A percentile compares a stretch with the other conserved stretches of the same genome.
Conservation (phyloP, 2,888 invertebrate genomes). For the Stratiomys singularior region DNA sequence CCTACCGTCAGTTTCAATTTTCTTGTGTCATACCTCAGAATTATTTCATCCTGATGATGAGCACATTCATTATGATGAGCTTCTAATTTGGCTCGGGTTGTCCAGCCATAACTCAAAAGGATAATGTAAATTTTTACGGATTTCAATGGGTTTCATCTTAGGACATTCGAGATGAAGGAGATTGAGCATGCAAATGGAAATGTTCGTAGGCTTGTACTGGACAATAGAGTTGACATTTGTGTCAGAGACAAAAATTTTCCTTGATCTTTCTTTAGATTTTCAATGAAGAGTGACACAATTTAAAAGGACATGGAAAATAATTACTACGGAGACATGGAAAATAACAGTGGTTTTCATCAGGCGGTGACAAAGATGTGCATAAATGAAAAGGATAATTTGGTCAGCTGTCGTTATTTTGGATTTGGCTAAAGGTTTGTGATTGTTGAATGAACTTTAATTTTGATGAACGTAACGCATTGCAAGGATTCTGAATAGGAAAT, state of each 20-base stretch:
- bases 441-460: no score
- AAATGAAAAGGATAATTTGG: no score
- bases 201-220: constrained; percentile 24
- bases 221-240: constrained; percentile 8
- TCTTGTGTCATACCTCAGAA: not conserved
- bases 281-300: constrained; percentile 36
- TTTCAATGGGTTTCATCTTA: constrained; percentile 11
- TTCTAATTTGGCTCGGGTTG: constrained; percentile 23
- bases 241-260: not conserved
- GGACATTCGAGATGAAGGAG: not conserved
- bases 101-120: not conserved
- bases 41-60: constrained; percentile 25
- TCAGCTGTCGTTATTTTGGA: no score
- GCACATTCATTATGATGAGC: constrained; percentile 32
- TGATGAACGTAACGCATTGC: no score
- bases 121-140: constrained; percentile 38
- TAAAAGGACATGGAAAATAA: constrained; percentile 12
- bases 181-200: constrained; percentile 1
- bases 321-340: not conserved
- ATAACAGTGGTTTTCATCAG: no score
- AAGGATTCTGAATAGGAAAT: no score
- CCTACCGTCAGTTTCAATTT: no score
- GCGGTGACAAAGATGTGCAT: no score
- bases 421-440: no score
- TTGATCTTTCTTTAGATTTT: not conserved